These are phyloP conservation scores for Buathra laborator DNA, from an alignment of 2,888 invertebrate species.

Conservation along the genomic window DNA sequence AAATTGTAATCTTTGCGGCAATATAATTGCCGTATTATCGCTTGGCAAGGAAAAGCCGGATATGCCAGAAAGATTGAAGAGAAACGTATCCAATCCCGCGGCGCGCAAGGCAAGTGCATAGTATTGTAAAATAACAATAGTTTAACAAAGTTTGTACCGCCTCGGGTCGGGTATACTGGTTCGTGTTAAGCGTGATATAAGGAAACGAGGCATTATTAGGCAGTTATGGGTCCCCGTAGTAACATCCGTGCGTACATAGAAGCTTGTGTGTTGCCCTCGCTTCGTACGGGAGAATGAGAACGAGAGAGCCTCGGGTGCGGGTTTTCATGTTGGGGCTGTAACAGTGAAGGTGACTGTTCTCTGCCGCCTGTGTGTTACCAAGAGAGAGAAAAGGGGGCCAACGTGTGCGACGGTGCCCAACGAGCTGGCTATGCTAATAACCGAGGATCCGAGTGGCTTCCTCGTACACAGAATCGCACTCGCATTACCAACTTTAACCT, in stretches of 20 bases:
- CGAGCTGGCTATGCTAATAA: conserved; percentile 81
- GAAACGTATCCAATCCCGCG: conserved; percentile 59
- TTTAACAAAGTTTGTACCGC: conserved; percentile 62
- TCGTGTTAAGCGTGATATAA: conserved; percentile 77
- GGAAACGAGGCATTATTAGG: conserved; percentile 82
- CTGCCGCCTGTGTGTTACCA: conserved; percentile 27
- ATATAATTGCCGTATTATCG: not conserved
- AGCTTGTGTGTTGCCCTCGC: conserved; percentile 62
- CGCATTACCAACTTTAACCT: conserved; percentile 81
- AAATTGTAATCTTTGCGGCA: no score
- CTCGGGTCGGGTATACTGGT: conserved; percentile 8
- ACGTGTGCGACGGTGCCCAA: conserved; percentile 70
- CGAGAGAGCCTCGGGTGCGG: conserved; percentile 32
- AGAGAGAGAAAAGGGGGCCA: conserved; percentile 46
- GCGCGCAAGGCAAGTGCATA: conserved; percentile 48
- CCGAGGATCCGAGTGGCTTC: conserved; percentile 78
- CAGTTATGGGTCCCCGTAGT: conserved; percentile 82
- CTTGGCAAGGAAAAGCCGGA: not conserved
- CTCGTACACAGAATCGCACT: conserved; percentile 83
- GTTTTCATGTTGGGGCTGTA: conserved; percentile 25
- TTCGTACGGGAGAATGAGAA: conserved; percentile 33
- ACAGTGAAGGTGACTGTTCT: conserved; percentile 7
- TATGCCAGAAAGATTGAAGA: conserved; percentile 50
- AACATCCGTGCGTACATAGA: conserved; percentile 71
- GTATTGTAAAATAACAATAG: conserved; percentile 67